Base-by-base conservation (phyloP, 2,888 invertebrate genomes). In the Cistogaster globosa region DNA sequence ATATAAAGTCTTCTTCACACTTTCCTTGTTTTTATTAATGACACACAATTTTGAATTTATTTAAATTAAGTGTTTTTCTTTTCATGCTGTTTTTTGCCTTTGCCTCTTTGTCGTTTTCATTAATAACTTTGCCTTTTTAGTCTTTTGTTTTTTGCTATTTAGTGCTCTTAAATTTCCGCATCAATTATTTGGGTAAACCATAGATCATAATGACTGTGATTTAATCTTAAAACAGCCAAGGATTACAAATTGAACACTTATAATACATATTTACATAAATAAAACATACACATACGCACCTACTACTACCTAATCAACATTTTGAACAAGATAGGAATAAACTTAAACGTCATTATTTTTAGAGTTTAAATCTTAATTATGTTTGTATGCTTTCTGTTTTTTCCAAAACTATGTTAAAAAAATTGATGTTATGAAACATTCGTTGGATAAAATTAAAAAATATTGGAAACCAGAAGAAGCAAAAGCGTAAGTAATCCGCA, bases 141-240 rank as follows among this genome's bases (percentile, higher is more conserved):
- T 22, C 14, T 69, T 48, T 48, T 36, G n/a, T 63, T 20, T 72
- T 42, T 83, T 80, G 36, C 45, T 65, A 16, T 62, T 65, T 51
- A 38, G 0, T 9, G 22, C 32, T 68, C n/a, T 57, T 67, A 72
- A 77, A 76, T 80, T 80, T 84, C 76, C 72, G 57, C 84, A 77
- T 84, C 80, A 77, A 84, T 80, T 72, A 84, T 77, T 81, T 80
- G 45, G 65, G 53, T 74, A 38, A 80, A 72, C 67, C 84, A 80
- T 20, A 72, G 62, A 72, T 84, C 72, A 77, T 72, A 77, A 76
- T 20, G 62, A 63, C 60, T 77, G 63, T 58, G 72, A 68, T 77
- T 80, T 76, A 84, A 84, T 80, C 80, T 76, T 18, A 63, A 72
- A 65, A 76, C 42, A 76, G 55, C 20, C 42, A 72, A 68, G 72